Evolutionary conservation across 2,797 vertebrate genomes (phyloP).

Genomic region (Sardinella longiceps): DNA sequence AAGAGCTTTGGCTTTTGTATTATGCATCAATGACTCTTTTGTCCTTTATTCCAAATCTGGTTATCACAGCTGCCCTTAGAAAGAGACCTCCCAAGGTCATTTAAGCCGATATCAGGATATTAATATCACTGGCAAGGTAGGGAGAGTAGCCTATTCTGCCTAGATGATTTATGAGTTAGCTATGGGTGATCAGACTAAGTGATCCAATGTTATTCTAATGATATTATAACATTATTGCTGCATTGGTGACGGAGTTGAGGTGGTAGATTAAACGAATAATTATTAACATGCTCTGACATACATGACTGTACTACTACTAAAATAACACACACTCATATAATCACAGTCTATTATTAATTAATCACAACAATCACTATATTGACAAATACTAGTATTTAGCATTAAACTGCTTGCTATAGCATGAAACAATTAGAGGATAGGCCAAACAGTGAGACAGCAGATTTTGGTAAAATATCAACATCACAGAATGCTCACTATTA

Average conservation of each 20-base stretch:
- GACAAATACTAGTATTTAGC: too few species aligned
- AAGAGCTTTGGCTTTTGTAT: not conserved
- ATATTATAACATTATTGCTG: not conserved
- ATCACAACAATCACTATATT: too few species aligned
- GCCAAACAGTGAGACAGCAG: too few species aligned
- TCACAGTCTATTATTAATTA: too few species aligned
- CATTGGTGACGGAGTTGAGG: not conserved
- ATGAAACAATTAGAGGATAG: too few species aligned
- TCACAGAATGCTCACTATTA: too few species aligned
- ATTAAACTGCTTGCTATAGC: too few species aligned
- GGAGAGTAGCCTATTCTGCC: not conserved
- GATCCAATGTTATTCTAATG: not conserved
- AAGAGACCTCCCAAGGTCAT: not conserved
- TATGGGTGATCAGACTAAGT: not conserved
- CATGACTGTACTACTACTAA: too few species aligned
- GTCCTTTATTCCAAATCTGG: not conserved
- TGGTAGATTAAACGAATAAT: not conserved
- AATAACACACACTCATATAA: too few species aligned
- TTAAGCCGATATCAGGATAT: not conserved
- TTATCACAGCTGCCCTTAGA: not conserved
- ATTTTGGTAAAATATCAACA: too few species aligned
- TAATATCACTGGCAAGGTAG: not conserved
- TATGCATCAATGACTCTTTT: not conserved
- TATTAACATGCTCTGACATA: not conserved
- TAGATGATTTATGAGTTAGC: not conserved